phyloP scores from a whole-genome alignment of 2,888 invertebrate species.

The Pandemis cinnamomeana region DNA sequence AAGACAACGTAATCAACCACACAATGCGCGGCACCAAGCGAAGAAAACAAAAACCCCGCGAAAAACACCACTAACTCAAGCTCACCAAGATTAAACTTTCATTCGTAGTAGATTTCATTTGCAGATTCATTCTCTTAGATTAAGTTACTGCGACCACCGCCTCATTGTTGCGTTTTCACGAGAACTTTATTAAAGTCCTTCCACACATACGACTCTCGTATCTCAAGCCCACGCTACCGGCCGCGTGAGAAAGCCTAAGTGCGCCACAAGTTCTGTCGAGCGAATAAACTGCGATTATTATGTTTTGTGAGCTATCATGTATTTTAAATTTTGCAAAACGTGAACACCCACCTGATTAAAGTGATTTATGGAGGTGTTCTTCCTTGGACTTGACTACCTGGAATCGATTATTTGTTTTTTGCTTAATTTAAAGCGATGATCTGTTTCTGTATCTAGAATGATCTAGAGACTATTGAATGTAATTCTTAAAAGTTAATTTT shows the following conservation, averaged over 20 bases:
- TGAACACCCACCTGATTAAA: slow-evolving; percentile 39
- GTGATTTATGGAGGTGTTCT: slow-evolving; percentile 38
- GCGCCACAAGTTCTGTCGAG: slow-evolving; percentile 55
- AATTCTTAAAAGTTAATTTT: too few relatives aligned
- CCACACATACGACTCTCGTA: slow-evolving; percentile 60
- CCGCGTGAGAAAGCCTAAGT: slow-evolving; percentile 49
- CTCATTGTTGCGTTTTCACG: slow-evolving; percentile 73
- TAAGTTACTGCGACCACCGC: slow-evolving; percentile 68
- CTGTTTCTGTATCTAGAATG: neutral
- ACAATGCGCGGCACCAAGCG: slow-evolving; percentile 33
- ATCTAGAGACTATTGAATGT: too few relatives aligned
- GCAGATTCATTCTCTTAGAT: slow-evolving; percentile 74
- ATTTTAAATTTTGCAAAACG: slow-evolving; percentile 45
- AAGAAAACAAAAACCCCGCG: slow-evolving; percentile 44
- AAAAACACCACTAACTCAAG: slow-evolving; percentile 48
- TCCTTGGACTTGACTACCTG: slow-evolving; percentile 16
- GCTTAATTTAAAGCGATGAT: neutral
- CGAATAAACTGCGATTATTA: slow-evolving; percentile 69
- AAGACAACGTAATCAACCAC: slow-evolving; percentile 40
- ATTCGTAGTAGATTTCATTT: slow-evolving; percentile 68
- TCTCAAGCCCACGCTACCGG: slow-evolving; percentile 63
- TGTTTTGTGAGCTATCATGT: slow-evolving; percentile 60
- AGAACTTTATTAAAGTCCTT: slow-evolving; percentile 75
- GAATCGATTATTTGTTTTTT: slow-evolving; percentile 13
- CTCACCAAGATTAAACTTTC: slow-evolving; percentile 61